These are phyloP conservation scores for Lordiphosa fenestrarum DNA, from an alignment of 2,888 invertebrate species.

Conservation along the genomic window DNA sequence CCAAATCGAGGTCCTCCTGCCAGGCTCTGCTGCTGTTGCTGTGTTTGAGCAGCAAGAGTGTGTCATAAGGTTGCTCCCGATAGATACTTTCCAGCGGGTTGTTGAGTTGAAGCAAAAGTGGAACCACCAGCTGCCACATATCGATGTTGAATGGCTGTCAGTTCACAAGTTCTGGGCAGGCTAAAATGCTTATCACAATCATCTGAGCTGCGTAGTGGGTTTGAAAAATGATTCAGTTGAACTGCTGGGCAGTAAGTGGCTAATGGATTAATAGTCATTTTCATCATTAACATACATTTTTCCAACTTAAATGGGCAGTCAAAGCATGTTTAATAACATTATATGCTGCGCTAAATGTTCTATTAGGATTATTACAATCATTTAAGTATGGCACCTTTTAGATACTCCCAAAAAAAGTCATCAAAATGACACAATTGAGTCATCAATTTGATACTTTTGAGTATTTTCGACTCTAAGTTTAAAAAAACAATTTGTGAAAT, in stretches of 20 bases:
- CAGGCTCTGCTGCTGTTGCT: slow-evolving; percentile 15
- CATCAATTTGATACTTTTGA: too few relatives aligned
- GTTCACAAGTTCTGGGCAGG: neutral
- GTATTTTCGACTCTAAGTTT: too few relatives aligned
- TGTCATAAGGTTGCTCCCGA: slow-evolving; percentile 27
- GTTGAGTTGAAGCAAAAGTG: slow-evolving; percentile 8
- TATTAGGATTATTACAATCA: too few relatives aligned
- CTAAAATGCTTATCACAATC: slow-evolving; percentile 2
- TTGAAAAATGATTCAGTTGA: slow-evolving; percentile 29
- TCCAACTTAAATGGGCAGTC: too few relatives aligned
- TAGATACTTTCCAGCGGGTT: slow-evolving; percentile 23
- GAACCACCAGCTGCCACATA: slow-evolving; percentile 34
- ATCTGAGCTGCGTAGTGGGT: slow-evolving; percentile 26
- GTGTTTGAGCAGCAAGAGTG: slow-evolving; percentile 43
- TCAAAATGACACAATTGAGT: too few relatives aligned
- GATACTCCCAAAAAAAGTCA: too few relatives aligned
- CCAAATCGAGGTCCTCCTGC: neutral
- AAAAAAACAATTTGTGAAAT: too few relatives aligned
- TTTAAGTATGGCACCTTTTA: too few relatives aligned
- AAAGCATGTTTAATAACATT: too few relatives aligned
- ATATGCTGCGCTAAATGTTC: too few relatives aligned
- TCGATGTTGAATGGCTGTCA: slow-evolving; percentile 10
- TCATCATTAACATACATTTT: too few relatives aligned
- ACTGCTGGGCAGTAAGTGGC: too few relatives aligned
- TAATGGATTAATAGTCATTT: slow-evolving; percentile 16